Base-by-base conservation (phyloP, 2,797 vertebrate genomes). In the Allobates femoralis region DNA sequence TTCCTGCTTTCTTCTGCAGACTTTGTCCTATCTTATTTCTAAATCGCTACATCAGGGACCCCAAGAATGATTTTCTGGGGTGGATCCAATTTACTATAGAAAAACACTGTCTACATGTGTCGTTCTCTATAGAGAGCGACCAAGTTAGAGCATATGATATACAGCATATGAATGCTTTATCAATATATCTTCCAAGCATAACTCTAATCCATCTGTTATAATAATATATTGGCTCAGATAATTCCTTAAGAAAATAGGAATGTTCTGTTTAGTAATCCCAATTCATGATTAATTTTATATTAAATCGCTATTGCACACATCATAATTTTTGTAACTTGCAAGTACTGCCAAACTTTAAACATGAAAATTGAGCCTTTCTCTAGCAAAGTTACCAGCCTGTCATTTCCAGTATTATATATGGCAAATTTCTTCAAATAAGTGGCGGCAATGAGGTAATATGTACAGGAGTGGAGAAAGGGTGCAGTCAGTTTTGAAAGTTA, bases 141-240 rank as follows among this genome's bases (percentile, higher is more conserved):
- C 15, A 64, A 18, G 3, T 14, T 3, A 19, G 28, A 19, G 64
- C 19, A 23, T 4, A 3, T 69, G 23, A 37, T 10, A 37, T 66
- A 69, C 19, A 69, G 67, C 37, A 69, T 69, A 32, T 71, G 53
- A 64, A 23, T 30, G 32, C 60, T 37, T 75, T 55, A 83, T 88
- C 75, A 85, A 86, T 88, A 78, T 90, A 58, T 86, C 67, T 84
- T 90, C 83, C 77, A 90, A 89, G 18, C 6, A 71, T 89, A 91
- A 90, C 74, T 81, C 58, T 83, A 66, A 89, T 91, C 90, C 90
- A 88, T 88, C 90, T 90, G 88, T 90, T 90, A 78, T 84, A 92
- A 51, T 81, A 85, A 93, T 90, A 87, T 90, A 86, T 83, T 89
- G 85, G 76, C 88, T 87, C 84, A 79, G 18, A 85, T 87, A 88